Percentiles rank a stretch among this genome's conserved stretches.
Conservation (phyloP, 2,888 invertebrate species). For the Periphyllus acericola region DNA sequence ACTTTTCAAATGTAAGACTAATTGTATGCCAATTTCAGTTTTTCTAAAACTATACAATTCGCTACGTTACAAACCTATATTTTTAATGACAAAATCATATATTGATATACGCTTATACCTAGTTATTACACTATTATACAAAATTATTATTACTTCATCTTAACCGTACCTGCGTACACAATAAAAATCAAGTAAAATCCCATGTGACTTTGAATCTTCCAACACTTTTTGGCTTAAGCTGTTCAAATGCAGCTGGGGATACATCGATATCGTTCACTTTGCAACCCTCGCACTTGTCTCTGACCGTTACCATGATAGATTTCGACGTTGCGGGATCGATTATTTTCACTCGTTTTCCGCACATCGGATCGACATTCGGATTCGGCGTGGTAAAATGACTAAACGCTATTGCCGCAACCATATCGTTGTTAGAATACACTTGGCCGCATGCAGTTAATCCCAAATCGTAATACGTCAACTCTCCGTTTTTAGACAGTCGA, state of each 20-base stretch:
- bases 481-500: background rate
- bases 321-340: background rate
- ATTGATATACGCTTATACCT: no score
- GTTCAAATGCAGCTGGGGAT: slow-evolving; percentile 9
- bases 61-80: no score
- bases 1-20: no score
- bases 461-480: background rate
- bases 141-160: no score
- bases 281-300: slow-evolving; percentile 28
- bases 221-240: background rate
- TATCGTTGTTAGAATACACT: background rate
- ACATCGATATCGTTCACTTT: background rate
- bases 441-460: slow-evolving; percentile 15
- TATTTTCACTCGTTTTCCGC: background rate
- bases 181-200: slow-evolving; percentile 25
- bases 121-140: no score
- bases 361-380: slow-evolving; percentile 7
- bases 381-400: slow-evolving; percentile 1
- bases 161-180: no score
- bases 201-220: background rate
- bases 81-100: no score
- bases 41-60: no score
- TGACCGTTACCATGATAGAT: background rate
- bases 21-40: no score
- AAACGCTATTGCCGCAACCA: slow-evolving; percentile 14